Evolutionary conservation across 1,140 invertebrate genomes (phyloP).

Genomic region (Musca domestica): DNA sequence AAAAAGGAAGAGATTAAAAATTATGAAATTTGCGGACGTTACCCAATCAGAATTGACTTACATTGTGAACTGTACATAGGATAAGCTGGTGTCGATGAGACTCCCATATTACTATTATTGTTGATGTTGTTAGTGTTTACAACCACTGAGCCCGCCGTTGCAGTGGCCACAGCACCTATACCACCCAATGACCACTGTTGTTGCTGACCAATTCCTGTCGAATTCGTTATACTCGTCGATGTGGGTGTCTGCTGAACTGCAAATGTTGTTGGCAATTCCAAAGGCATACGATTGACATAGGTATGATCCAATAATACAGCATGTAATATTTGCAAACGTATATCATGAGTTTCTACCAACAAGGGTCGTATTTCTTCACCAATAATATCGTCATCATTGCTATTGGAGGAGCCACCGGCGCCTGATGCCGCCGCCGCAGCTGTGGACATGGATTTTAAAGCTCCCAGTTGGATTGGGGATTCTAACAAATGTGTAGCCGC

Average conservation of each 20-base stretch:
- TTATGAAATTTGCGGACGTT: neutral
- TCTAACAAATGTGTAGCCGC: slow-evolving; percentile 21
- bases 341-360: slow-evolving; percentile 55
- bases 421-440: slow-evolving; percentile 1
- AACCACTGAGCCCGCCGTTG: neutral
- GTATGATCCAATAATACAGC: slow-evolving; percentile 80
- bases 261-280: slow-evolving; percentile 9
- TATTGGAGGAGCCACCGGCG: slow-evolving; percentile 30
- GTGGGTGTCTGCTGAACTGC: neutral
- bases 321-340: slow-evolving; percentile 54
- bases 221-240: neutral
- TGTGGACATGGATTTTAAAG: too few relatives aligned
- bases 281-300: slow-evolving; percentile 57
- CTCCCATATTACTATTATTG: too few relatives aligned
- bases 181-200: slow-evolving; percentile 45
- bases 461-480: slow-evolving; percentile 31
- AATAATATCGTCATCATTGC: slow-evolving; percentile 47
- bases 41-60: slow-evolving; percentile 31
- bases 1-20: neutral
- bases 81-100: slow-evolving; percentile 1
- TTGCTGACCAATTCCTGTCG: neutral
- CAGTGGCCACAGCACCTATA: slow-evolving; percentile 38
- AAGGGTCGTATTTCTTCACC: slow-evolving; percentile 52
- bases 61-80: slow-evolving; percentile 39
- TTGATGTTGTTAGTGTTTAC: neutral